These are phyloP conservation scores for Catharus minimus DNA, from an alignment of 2,113 vertebrate genomes.

Conservation along the genomic window DNA sequence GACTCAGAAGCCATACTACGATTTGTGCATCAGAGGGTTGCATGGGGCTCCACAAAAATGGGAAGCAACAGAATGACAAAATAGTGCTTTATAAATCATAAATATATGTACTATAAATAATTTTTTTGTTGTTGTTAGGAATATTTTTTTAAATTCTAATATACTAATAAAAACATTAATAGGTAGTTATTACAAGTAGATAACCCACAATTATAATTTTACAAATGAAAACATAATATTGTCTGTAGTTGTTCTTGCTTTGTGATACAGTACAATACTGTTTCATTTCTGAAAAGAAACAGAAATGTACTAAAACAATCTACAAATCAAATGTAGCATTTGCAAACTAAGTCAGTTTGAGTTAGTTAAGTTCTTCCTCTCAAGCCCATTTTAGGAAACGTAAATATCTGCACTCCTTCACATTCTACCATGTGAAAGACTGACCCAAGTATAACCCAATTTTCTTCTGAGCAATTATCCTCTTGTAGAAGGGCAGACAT, in stretches of 20 bases:
- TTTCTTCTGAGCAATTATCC: neutral
- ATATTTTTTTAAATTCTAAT: neutral
- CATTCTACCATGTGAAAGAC: neutral
- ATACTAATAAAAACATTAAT: neutral
- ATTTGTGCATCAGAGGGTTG: neutral
- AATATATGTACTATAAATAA: neutral
- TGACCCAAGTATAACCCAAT: neutral
- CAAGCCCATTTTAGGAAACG: neutral
- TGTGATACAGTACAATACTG: neutral
- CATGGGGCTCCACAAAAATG: neutral
- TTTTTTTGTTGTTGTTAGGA: neutral
- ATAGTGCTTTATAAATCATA: neutral
- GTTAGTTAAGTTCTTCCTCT: neutral
- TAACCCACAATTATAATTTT: neutral
- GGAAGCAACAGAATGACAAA: neutral
- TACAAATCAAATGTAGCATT: neutral
- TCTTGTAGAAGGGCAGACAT: neutral
- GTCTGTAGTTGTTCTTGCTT: neutral
- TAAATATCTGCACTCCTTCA: neutral
- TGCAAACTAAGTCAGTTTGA: neutral
- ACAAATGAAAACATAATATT: neutral
- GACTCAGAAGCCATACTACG: neutral
- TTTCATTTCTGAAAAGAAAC: neutral
- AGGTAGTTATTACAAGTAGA: neutral
- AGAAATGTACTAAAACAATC: neutral